Conservation (phyloP, 2,888 invertebrate genomes). For the Pedicia rivosa region DNA sequence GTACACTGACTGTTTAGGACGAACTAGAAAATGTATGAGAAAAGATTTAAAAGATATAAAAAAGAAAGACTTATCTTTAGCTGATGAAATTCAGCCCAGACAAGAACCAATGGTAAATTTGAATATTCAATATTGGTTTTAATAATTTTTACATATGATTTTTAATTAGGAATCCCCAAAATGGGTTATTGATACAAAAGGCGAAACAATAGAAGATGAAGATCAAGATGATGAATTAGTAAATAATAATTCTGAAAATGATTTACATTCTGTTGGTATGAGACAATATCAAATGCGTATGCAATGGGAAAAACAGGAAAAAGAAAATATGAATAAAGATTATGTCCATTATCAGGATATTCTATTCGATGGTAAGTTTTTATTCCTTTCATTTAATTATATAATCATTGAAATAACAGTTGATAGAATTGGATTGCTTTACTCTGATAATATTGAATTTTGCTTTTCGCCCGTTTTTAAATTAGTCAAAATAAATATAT, state of each 20-base stretch:
- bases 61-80: slow-evolving; percentile 39
- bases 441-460: too few relatives aligned
- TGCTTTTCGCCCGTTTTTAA: too few relatives aligned
- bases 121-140: not conserved
- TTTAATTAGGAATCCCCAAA: slow-evolving; percentile 17
- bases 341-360: slow-evolving; percentile 87
- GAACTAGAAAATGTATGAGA: slow-evolving; percentile 68
- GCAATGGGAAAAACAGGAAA: slow-evolving; percentile 80
- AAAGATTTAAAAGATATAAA: slow-evolving; percentile 55
- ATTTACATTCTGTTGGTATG: slow-evolving; percentile 35
- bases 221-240: slow-evolving; percentile 22
- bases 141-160: not conserved
- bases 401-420: too few relatives aligned
- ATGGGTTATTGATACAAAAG: slow-evolving; percentile 26
- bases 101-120: slow-evolving; percentile 9
- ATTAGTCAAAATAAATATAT: too few relatives aligned
- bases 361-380: slow-evolving; percentile 56
- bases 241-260: slow-evolving; percentile 8
- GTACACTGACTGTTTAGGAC: slow-evolving; percentile 74
- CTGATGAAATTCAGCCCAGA: slow-evolving; percentile 14
- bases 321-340: slow-evolving; percentile 49
- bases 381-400: too few relatives aligned
- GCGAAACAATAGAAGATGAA: slow-evolving; percentile 10
- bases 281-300: slow-evolving; percentile 54
- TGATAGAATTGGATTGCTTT: too few relatives aligned